Evolutionary conservation across 2,888 invertebrate species (phyloP), one percentile per base, ranked within the genome.

Genomic region (Epinotia demarniana): DNA sequence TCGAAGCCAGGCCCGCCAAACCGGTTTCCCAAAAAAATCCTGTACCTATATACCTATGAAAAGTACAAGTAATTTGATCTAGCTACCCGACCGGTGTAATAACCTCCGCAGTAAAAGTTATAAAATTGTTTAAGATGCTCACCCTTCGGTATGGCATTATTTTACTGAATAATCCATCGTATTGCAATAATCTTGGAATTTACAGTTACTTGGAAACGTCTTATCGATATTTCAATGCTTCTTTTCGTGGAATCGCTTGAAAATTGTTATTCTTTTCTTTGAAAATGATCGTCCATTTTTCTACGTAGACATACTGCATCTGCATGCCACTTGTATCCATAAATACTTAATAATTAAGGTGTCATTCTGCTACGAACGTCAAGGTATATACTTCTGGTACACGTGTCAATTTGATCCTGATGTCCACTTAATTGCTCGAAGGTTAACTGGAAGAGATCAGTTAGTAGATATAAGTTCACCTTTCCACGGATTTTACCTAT

Each of bases 171-270:
- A 67, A 39, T 33, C 33, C 19, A 33, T 67, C 12, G 39, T 39
- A 43, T 11, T 39, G 57, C 55, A 43, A 16, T 57, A 53, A 57
- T 57, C 57, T 58, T 43, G 13, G 19, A 58, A 68, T 68, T 58
- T 68, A 68, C 57, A 23, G 16, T 43, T 57, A 19, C 67, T 67
- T 39, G 3, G 39, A 23, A 67, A 57, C 33, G 39, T 67, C 33
- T 55, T 11, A 33, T 67, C 55, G 39, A 67, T 67, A 67, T 39
- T 67, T 67, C 19, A 68, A 13, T 23, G 19, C 19, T 1, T 39
- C 58, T 6, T 2, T 39, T 68, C 57, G 0, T 58, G 9, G 43
- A 43, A 68, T 68, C 39, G 57, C 16, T 43, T 19, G 16, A 19
- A 57, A 58, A 68, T 39, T 57, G 57, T 23, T 58, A 23, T 19